Evolutionary conservation across 2,888 invertebrate genomes (phyloP).

Genomic region (Antheraea yamamai): DNA sequence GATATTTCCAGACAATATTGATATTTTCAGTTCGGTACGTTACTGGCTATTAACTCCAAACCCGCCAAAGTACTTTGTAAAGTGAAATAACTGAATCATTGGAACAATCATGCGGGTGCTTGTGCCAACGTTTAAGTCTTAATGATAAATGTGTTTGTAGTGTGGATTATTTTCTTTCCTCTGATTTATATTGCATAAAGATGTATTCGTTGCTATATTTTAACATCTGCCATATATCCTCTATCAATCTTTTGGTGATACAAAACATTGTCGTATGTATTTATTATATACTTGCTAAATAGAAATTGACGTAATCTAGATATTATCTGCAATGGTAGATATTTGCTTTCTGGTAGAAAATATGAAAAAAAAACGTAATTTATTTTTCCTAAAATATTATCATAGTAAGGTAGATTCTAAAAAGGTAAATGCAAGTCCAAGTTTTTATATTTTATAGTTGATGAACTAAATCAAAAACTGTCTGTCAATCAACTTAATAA

Average conservation of each 20-base stretch:
- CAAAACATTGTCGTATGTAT: not conserved
- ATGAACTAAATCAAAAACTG: not conserved
- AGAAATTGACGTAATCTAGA: not conserved
- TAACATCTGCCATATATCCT: not conserved
- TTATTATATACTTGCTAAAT: not conserved
- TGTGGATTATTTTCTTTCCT: constrained; percentile 7
- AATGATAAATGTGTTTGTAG: constrained; percentile 19
- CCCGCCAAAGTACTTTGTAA: constrained; percentile 68
- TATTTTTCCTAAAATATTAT: not conserved
- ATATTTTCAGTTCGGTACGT: constrained; percentile 68
- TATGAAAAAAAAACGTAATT: not conserved
- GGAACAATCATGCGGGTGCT: constrained; percentile 25
- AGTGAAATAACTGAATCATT: constrained; percentile 58
- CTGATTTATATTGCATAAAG: constrained; percentile 10
- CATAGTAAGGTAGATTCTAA: not conserved
- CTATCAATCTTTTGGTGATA: not conserved
- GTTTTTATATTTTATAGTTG: not conserved
- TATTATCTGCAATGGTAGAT: not conserved
- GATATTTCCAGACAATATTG: constrained; percentile 73
- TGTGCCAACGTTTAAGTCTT: constrained; percentile 8
- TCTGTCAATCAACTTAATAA: not conserved
- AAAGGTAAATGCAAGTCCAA: not conserved
- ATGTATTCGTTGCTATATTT: constrained; percentile 6
- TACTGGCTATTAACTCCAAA: constrained; percentile 66
- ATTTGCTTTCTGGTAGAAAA: no score